phyloP scores from a whole-genome alignment of 2,888 invertebrate genomes.

The Pseudoips prasinana region DNA sequence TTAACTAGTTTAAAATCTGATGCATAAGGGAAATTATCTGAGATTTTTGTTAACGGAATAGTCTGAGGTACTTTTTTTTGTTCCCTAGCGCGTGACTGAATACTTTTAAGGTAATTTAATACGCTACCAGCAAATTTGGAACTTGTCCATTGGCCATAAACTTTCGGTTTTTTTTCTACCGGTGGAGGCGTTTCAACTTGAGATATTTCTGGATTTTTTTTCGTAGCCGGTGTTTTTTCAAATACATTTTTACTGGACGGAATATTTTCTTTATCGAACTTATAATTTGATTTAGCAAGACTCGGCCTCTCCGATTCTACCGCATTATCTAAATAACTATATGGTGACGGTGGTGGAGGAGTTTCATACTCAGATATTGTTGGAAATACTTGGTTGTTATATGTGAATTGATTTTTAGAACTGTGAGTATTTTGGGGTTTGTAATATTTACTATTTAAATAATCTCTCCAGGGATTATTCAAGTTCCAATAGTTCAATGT shows the following conservation, averaged over 20 bases:
- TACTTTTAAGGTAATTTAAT: constrained; percentile 64
- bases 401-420: background rate
- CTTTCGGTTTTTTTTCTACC: constrained; percentile 41
- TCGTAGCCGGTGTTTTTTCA: constrained; percentile 9
- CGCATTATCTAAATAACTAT: constrained; percentile 30
- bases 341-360: constrained; percentile 46
- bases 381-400: too few relatives aligned
- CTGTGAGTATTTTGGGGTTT: background rate
- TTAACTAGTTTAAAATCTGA: constrained; percentile 55
- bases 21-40: constrained; percentile 60
- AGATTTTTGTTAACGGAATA: constrained; percentile 53
- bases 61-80: constrained; percentile 52
- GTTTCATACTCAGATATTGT: constrained; percentile 56
- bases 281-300: constrained; percentile 25
- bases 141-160: constrained; percentile 66
- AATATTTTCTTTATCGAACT: constrained; percentile 31
- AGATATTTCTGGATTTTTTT: constrained; percentile 32
- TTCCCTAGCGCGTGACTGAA: constrained; percentile 49
- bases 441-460: background rate
- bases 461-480: constrained; percentile 18
- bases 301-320: constrained; percentile 19
- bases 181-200: constrained; percentile 59
- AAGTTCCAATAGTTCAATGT: constrained; percentile 46
- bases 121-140: constrained; percentile 65
- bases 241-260: constrained; percentile 9